Conservation (phyloP, 2,888 invertebrate species). For the Eupithecia inturbata region DNA sequence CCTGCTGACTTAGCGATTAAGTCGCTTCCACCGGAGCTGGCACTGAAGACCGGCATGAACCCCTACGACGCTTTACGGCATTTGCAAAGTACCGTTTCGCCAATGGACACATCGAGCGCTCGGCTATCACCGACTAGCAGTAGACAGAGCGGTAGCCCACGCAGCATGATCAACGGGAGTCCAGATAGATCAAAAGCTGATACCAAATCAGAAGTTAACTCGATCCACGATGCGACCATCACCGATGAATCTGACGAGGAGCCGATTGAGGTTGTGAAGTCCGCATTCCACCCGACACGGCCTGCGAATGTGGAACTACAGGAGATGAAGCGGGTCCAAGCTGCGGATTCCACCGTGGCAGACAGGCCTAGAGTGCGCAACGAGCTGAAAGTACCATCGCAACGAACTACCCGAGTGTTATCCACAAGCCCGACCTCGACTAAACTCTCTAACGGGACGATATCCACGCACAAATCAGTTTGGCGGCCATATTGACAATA, state of each 20-base stretch:
- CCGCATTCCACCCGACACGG: constrained; percentile 88
- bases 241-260: constrained; percentile 88
- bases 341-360: constrained; percentile 85
- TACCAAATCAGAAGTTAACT: constrained; percentile 85
- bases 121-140: constrained; percentile 84
- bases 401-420: constrained; percentile 75
- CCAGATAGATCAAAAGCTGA: constrained; percentile 82
- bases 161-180: constrained; percentile 70
- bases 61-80: constrained; percentile 84
- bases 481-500: constrained; percentile 88
- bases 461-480: constrained; percentile 86
- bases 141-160: constrained; percentile 82
- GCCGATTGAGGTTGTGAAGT: constrained; percentile 90
- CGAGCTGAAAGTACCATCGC: constrained; percentile 86
- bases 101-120: constrained; percentile 77
- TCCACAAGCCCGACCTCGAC: constrained; percentile 83
- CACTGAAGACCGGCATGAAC: constrained; percentile 82
- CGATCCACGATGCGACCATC: constrained; percentile 85
- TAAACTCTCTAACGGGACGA: constrained; percentile 83
- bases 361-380: constrained; percentile 75
- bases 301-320: constrained; percentile 84
- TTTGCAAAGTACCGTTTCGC: constrained; percentile 75
- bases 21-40: constrained; percentile 76
- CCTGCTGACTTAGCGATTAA: constrained; percentile 80
- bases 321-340: constrained; percentile 81